These are phyloP conservation scores for Drosophila ananassae DNA, from an alignment of 1,140 invertebrate species.

Conservation along the genomic window DNA sequence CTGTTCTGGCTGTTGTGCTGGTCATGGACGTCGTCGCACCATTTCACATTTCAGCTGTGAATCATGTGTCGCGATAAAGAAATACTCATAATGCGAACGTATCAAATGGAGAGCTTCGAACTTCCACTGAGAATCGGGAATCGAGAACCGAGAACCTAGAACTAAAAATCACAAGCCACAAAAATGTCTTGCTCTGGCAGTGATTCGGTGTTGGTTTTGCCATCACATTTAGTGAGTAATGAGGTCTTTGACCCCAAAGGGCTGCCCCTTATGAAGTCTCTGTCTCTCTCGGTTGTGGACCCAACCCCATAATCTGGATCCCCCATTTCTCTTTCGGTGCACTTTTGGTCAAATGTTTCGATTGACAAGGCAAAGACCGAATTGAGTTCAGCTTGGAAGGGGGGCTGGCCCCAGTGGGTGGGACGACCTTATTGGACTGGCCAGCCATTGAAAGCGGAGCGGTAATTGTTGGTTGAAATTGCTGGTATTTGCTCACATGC, in stretches of 20 bases:
- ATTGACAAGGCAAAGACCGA: conserved; percentile 54
- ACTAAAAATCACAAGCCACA: conserved; percentile 65
- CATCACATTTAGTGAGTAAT: conserved; percentile 57
- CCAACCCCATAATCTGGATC: conserved; percentile 28
- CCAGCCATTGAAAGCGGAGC: conserved; percentile 51
- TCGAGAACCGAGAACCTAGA: neutral
- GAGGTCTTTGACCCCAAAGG: conserved; percentile 63
- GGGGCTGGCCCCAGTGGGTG: conserved; percentile 22
- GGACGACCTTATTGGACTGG: conserved; percentile 20
- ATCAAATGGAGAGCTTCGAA: conserved; percentile 16
- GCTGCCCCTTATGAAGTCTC: neutral
- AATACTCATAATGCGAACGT: conserved; percentile 44
- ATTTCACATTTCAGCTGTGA: conserved; percentile 69
- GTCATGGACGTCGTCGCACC: conserved; percentile 63
- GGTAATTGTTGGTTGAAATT: conserved; percentile 48
- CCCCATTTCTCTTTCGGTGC: conserved; percentile 7
- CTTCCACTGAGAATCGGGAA: neutral
- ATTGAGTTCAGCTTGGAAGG: neutral
- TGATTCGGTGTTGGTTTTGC: conserved; percentile 32
- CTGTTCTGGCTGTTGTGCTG: conserved; percentile 63
- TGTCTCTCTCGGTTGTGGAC: neutral
- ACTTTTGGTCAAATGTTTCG: conserved; percentile 54
- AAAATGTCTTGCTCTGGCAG: conserved; percentile 47
- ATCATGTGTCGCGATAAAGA: conserved; percentile 75
- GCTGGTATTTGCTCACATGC: conserved; percentile 66